phyloP scores from a whole-genome alignment of 2,888 invertebrate species.

The Lasius platythorax region DNA sequence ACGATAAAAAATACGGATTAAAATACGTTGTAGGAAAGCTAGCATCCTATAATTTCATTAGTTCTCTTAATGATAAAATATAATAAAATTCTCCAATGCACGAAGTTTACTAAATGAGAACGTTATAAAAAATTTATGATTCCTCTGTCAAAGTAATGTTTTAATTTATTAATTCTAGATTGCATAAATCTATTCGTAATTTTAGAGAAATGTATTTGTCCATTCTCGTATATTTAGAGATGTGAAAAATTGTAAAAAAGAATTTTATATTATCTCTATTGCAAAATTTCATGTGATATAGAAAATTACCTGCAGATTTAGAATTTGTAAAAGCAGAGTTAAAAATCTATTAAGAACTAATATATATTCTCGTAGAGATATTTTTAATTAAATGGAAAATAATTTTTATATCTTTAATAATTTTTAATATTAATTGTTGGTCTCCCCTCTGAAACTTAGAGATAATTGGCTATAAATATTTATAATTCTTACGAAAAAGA shows the following conservation, averaged over 20 bases:
- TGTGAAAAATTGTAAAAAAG: not conserved
- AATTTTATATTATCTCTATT: not conserved
- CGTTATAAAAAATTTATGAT: slow-evolving; percentile 39
- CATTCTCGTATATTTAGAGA: not conserved
- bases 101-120: slow-evolving; percentile 25
- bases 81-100: not conserved
- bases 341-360: not conserved
- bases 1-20: slow-evolving; percentile 15
- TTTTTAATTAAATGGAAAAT: not conserved
- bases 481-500: not conserved
- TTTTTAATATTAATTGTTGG: not conserved
- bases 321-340: not conserved
- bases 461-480: not conserved
- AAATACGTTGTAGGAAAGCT: not conserved
- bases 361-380: not conserved
- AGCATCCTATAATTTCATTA: slow-evolving; percentile 28
- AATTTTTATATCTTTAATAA: not conserved
- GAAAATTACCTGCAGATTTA: not conserved
- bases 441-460: not conserved
- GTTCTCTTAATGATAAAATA: slow-evolving; percentile 19
- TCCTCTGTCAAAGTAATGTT: slow-evolving; percentile 35
- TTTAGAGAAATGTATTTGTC: slow-evolving; percentile 2
- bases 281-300: not conserved
- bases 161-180: slow-evolving; percentile 23
- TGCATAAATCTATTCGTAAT: slow-evolving; percentile 42